Conservation (phyloP, 2,888 invertebrate genomes). For the Patella caerulea region DNA sequence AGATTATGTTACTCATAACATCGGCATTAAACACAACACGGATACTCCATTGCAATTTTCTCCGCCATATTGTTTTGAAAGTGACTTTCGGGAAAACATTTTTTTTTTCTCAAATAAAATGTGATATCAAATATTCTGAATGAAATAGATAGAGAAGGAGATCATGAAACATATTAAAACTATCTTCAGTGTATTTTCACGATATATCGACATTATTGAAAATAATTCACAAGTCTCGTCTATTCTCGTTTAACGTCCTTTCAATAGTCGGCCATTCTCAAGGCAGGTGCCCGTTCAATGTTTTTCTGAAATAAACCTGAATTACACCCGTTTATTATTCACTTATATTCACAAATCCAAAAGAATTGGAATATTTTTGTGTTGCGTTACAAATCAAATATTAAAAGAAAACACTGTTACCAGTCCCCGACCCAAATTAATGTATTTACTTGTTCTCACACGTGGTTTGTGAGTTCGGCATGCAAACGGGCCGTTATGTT, state of each 20-base stretch:
- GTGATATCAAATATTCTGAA: not conserved
- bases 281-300: slow-evolving; percentile 3
- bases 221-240: slow-evolving; percentile 7
- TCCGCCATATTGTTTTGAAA: slow-evolving; percentile 9
- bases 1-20: too few relatives aligned
- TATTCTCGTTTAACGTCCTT: slow-evolving; percentile 3
- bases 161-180: not conserved
- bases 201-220: not conserved
- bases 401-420: too few relatives aligned
- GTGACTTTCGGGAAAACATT: not conserved
- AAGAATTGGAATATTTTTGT: too few relatives aligned
- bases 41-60: not conserved
- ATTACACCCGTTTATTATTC: not conserved
- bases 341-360: not conserved
- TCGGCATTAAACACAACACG: not conserved
- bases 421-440: too few relatives aligned
- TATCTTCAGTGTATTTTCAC: too few relatives aligned
- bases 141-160: not conserved
- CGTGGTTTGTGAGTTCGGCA: too few relatives aligned
- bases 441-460: too few relatives aligned
- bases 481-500: too few relatives aligned
- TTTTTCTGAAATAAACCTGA: not conserved
- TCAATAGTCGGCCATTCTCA: slow-evolving; percentile 15
- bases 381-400: too few relatives aligned
- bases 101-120: too few relatives aligned